A percentile compares a stretch with the other conserved stretches of the same genome.
phyloP scores from a whole-genome alignment of 2,113 vertebrate genomes.

The Oreamnos americanus region DNA sequence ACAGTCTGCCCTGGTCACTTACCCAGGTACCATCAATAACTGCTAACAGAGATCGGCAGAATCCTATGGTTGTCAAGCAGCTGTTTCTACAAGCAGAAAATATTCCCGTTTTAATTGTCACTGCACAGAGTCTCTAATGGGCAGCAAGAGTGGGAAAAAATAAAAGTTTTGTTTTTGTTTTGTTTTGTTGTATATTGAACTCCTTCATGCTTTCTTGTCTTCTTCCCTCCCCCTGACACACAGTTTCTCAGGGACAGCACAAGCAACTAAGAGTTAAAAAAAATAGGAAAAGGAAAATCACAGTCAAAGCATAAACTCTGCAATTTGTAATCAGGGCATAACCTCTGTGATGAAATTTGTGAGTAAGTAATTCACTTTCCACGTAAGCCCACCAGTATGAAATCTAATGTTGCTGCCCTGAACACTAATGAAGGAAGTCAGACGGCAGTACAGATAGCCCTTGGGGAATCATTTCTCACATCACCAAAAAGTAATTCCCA shows the following conservation, averaged over 20 bases:
- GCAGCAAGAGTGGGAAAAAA: not conserved
- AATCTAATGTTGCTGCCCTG: not conserved
- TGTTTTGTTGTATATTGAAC: constrained; percentile 31
- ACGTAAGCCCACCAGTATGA: not conserved
- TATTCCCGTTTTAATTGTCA: constrained; percentile 59
- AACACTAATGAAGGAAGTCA: constrained; percentile 49
- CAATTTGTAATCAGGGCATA: constrained; percentile 13
- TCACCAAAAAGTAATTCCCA: constrained; percentile 63
- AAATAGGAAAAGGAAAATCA: not conserved
- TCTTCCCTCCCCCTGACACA: not conserved
- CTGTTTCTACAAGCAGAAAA: constrained; percentile 75
- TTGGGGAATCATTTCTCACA: constrained; percentile 27
- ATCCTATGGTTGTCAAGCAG: not conserved
- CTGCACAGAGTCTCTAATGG: constrained; percentile 54
- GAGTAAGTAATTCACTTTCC: constrained; percentile 60
- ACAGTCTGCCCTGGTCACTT: constrained; percentile 9
- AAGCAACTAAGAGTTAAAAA: not conserved
- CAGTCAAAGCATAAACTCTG: not conserved
- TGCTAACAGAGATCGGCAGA: not conserved
- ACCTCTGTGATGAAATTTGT: constrained; percentile 53
- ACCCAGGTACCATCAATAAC: not conserved
- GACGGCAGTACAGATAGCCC: not conserved
- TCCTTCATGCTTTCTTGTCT: not conserved
- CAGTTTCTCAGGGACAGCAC: not conserved
- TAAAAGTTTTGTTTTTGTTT: not conserved